phyloP scores from a whole-genome alignment of 2,113 vertebrate genomes.

The Caretta caretta region DNA sequence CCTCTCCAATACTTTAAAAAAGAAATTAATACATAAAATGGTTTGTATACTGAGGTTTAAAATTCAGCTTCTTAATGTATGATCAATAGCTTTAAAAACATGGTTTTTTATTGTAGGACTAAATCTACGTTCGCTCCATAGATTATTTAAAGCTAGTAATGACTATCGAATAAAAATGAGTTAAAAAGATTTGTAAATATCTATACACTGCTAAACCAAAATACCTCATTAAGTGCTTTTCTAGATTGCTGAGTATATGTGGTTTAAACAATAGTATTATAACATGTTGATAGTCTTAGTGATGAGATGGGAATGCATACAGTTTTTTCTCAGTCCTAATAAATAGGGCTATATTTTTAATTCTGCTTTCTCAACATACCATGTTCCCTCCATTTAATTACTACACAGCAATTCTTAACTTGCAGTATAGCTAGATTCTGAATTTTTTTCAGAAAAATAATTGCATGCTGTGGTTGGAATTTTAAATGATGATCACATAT shows the following conservation, averaged over 20 bases:
- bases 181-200: constrained; percentile 8
- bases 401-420: constrained; percentile 7
- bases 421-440: constrained; percentile 5
- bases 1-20: background rate
- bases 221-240: constrained; percentile 17
- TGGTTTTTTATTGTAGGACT: background rate
- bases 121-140: background rate
- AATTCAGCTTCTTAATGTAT: background rate
- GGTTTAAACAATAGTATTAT: constrained; percentile 2
- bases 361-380: background rate
- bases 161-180: constrained; percentile 22
- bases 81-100: background rate
- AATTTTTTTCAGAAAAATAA: constrained; percentile 29
- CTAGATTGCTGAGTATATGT: constrained; percentile 14
- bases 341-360: constrained; percentile 2
- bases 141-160: background rate
- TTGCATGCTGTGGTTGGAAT: background rate
- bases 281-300: background rate
- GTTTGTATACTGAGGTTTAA: background rate
- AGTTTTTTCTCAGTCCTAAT: background rate
- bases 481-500: background rate
- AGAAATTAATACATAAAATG: background rate
- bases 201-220: background rate
- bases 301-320: background rate
- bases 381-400: background rate